Percentiles rank a stretch among this genome's conserved stretches.
Conservation (phyloP, 92 coral and sea anemone species). For the Plumapathes pennacea region DNA sequence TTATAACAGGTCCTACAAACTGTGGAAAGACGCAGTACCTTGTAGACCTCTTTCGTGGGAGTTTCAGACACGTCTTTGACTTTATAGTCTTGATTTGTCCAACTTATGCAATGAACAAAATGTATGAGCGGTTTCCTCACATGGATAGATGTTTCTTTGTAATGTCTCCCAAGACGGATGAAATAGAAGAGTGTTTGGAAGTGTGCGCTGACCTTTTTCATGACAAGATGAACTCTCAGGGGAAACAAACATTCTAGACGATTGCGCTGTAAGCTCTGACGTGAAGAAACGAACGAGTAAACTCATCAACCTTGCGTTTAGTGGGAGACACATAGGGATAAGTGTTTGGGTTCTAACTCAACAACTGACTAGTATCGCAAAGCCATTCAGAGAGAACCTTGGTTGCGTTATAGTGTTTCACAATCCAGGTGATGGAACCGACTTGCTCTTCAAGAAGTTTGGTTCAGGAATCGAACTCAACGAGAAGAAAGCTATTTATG, state of each 20-base stretch:
- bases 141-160: constrained; percentile 77
- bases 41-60: neutral
- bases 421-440: constrained; percentile 28
- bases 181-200: too few relatives aligned
- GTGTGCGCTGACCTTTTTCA: too few relatives aligned
- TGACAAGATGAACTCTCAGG: too few relatives aligned
- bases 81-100: constrained; percentile 18
- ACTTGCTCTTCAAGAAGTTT: constrained; percentile 45
- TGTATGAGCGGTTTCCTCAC: too few relatives aligned
- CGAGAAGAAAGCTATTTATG: constrained; percentile 1
- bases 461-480: constrained; percentile 8
- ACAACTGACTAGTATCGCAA: constrained; percentile 17
- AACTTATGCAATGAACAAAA: constrained; percentile 27
- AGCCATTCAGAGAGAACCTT: constrained; percentile 16
- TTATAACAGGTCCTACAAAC: constrained; percentile 8
- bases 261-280: constrained; percentile 36
- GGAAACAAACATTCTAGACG: constrained; percentile 30
- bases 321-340: constrained; percentile 32
- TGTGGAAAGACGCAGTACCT: constrained; percentile 12
- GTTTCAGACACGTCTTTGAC: constrained; percentile 9
- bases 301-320: constrained; percentile 37
- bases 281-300: constrained; percentile 42
- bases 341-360: constrained; percentile 48
- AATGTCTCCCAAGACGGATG: constrained; percentile 99
- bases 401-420: constrained; percentile 41